Evolutionary conservation across 2,888 invertebrate species (phyloP).

Genomic region (Mimachlamys varia): DNA sequence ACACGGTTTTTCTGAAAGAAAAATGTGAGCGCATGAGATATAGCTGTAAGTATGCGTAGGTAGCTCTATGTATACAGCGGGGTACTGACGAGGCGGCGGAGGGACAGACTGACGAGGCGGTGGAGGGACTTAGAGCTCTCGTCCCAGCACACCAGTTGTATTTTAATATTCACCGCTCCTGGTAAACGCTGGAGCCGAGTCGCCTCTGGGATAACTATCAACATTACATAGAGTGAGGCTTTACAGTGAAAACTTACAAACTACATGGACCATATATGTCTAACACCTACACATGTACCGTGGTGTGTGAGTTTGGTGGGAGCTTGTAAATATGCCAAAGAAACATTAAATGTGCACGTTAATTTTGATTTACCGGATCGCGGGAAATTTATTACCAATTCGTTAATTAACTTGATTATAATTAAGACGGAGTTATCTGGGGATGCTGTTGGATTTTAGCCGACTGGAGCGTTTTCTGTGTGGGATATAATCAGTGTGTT

Average conservation of each 20-base stretch:
- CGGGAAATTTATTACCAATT: not conserved
- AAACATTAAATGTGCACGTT: not conserved
- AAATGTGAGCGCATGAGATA: constrained; percentile 29
- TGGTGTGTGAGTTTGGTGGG: not conserved
- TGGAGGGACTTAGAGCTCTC: not conserved
- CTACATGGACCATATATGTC: not conserved
- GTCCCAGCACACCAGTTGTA: not conserved
- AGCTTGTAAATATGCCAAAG: not conserved
- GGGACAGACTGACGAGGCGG: not conserved
- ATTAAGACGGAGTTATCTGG: not conserved
- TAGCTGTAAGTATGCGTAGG: not conserved
- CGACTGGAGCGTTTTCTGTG: not conserved
- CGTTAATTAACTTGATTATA: not conserved
- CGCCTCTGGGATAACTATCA: not conserved
- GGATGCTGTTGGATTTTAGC: not conserved
- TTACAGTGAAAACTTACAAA: constrained; percentile 6
- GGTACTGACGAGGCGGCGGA: not conserved
- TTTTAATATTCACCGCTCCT: not conserved
- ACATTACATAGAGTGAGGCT: not conserved
- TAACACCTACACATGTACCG: not conserved
- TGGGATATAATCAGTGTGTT: not conserved
- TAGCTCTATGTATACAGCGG: not conserved
- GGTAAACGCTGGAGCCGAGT: not conserved
- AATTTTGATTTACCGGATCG: not conserved
- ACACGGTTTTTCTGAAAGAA: not conserved